Evolutionary conservation across 2,797 vertebrate species (phyloP), one percentile per base, ranked within the genome.

Genomic region (Aselliscus stoliczkanus): DNA sequence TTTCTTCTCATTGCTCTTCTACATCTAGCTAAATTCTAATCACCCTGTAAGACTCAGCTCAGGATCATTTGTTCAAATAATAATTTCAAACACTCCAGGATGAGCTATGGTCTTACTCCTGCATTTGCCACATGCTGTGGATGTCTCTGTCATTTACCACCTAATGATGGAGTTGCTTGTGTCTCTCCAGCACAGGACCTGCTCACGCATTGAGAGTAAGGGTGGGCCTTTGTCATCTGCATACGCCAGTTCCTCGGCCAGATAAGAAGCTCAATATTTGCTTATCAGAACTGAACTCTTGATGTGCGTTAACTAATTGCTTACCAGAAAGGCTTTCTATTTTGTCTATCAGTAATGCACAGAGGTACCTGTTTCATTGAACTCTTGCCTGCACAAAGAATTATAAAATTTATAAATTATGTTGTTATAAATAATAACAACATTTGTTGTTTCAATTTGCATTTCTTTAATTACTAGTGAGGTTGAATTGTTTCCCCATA

Each of bases 381-480:
- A 90, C 47, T 70, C 44, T 80, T 82, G 60, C 69, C 79, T 86
- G 62, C 77, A n/a, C 52, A 87, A 73, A 54, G 85, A 96, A 95
- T 95, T 93, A 31, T 72, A 90, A n/a, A n/a, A n/a, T n/a, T n/a
- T n/a, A n/a, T n/a, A n/a, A n/a, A n/a, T n/a, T n/a, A n/a, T n/a
- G n/a, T n/a, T n/a, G n/a, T n/a, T n/a, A n/a, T n/a, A n/a, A n/a
- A n/a, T n/a, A n/a, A n/a, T n/a, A n/a, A n/a, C n/a, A n/a, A 92
- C 62, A 73, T 96, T 95, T 84, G 92, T 94, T 90, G 77, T 88
- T 95, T 96, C 39, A 75, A 90, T 88, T 92, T 96, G 62, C 86
- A 86, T 89, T 86, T 69, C 79, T 96, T 95, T 89, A 97, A 96
- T 96, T 97, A 94, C 96, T 85, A 87, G 82, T 69, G 88, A 95